Evolutionary conservation across 2,113 vertebrate genomes (phyloP), one percentile per base, ranked within the genome.

Genomic region (Thalassarche chlororhynchos): DNA sequence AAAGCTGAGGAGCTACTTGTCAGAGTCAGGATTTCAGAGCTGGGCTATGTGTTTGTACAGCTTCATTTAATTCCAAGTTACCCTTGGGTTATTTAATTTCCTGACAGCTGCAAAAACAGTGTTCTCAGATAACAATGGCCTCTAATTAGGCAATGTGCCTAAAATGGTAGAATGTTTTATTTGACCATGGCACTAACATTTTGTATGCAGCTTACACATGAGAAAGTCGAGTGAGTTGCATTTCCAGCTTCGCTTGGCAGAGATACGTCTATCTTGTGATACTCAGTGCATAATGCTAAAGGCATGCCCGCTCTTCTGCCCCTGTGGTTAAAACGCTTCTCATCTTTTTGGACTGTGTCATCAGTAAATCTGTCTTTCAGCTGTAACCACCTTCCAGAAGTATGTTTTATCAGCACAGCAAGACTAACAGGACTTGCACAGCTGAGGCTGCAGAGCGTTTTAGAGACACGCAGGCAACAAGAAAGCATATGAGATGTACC

Each of bases 41-140:
- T 82, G 84, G 84, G 61, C 77, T 82, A 9, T 93, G 85, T 96
- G 90, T 96, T 93, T 97, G 91, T 81, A 96, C 91, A 95, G 95
- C 97, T 96, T 97, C 93, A 82, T 94, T 95, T 95, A 89, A 96
- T 97, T 96, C 93, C 81, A 15, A 47, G 72, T 95, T 97, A 87
- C 94, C 94, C 89, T 90, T 90, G 92, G 88, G 97, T 96, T 96
- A 89, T 97, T 97, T 95, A 89, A 95, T 96, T 97, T 97, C 97
- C 96, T 95, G 96, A 93, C 96, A 97, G 96, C 95, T 97, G 96
- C 91, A 92, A 97, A 94, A 97, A 96, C 96, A 96, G 89, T 80
- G 51, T 84, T 96, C 87, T 95, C 93, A 72, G 91, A 97, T 96
- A 97, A 96, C 94, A 95, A 96, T 93, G 78, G 89, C 75, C 70